Base-by-base conservation (phyloP, 2,888 invertebrate species). In the Creontiades dilutus region DNA sequence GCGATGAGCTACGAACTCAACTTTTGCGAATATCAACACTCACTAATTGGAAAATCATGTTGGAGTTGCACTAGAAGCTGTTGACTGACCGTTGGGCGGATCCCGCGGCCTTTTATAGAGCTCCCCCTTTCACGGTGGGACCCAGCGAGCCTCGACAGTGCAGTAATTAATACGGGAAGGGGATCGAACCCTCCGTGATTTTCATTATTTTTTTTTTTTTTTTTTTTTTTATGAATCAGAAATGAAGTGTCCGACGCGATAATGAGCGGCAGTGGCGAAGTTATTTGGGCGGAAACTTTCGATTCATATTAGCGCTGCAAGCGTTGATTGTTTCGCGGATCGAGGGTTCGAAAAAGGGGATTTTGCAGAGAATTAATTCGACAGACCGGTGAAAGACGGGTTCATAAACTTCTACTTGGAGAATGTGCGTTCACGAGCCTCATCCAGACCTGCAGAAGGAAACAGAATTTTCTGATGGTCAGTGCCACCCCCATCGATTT, bases 21-120 rank as follows among this genome's bases (percentile, higher is more conserved):
- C 48, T 23, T 7, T 37, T 7, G 37, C 37, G 37, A 37, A 37
- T 37, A 37, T 37, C n/a, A 37, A 46, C 78, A 78, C 78, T 78
- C 78, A 78, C 78, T 78, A 78, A 47, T 78, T 78, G 78, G 78
- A 46, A 78, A 46, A 78, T 46, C 78, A 78, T 78, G 78, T 46
- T 78, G 78, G 19, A 76, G 78, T n/a, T 46, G 78, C 76, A 46
- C 46, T 78, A 0, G 46, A 19, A 47, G 37, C 37, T n/a, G 46
- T 46, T 78, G 78, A 78, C 78, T 19, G 47, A n/a, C 16, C 47
- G 46, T 46, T 68, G 19, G 68, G 68, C 57, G 27, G 16, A 2
- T 46, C 78, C 78, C 3, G n/a, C 16, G n/a, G 46, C 46, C 13
- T 37, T 46, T 46, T 78, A 78, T 78, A 78, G 9, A 1, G n/a